Base-by-base conservation (phyloP, 2,113 vertebrate genomes). In the Thymallus thymallus region DNA sequence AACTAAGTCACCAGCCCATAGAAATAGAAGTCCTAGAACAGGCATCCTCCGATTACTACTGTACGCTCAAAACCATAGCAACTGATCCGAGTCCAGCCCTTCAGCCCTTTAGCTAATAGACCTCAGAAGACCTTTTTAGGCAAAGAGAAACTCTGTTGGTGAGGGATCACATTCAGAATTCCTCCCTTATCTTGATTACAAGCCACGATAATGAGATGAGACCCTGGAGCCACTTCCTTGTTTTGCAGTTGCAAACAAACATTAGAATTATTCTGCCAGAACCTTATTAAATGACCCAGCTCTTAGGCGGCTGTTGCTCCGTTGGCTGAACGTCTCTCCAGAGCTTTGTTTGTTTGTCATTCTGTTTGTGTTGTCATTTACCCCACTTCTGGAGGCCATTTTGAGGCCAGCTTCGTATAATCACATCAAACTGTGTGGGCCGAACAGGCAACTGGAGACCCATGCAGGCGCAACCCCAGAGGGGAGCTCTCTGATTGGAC, bases 401-500 rank as follows among this genome's bases (percentile, higher is more conserved):
- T 16, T 41, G 30, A 14, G 20, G 9, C 51, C 29, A 58, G 12
- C 55, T 80, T 55, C 35, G 35, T 22, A 20, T 9, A 30, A 24
- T 69, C 26, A 69, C 76, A 78, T 65, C 71, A n/a, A 23, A 62
- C 60, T 5, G 6, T 51, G 48, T 51, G 48, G 56, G 68, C 55
- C 73, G 51, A 62, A 68, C 72, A 81, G 26, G 73, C 74, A 82
- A 85, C 71, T 5, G 14, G 78, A 77, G 32, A 74, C 74, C 68
- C 69, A 72, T 13, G 16, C 30, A 3, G 72, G 35, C 9, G 46
- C 55, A 16, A 0, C 32, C 69, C 67, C 46, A 20, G 16, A 45
- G 58, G 48, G 22, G 73, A 76, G 56, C 30, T 55, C 48, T 55
- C 14, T 60, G 79, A 83, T 81, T 82, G 78, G 84, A 71, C 77